Base-by-base conservation (phyloP, 2,888 invertebrate species). In the Horisme vitalbata region DNA sequence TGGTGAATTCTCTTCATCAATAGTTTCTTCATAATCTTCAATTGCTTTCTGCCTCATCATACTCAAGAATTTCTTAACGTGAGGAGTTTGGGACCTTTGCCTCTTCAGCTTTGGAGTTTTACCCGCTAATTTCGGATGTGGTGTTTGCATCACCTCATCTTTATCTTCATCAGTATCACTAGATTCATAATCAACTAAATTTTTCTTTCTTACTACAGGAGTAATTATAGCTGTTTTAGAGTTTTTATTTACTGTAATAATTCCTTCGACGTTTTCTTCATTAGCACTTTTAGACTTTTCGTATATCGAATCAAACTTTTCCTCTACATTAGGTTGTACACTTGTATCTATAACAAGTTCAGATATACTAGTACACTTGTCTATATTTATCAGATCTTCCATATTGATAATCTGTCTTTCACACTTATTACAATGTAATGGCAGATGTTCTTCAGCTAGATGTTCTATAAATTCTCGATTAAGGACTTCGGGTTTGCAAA, bases 191-290 rank as follows among this genome's bases (percentile, higher is more conserved):
- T 88, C 88, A 1, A 89, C 88, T 26, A 88, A 46, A 64, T 76
- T 48, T 32, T 78, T 78, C 15, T 73, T 79, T 46, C 83, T 72
- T 0, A 86, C 60, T 4, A 83, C 62, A 1, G 89, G 89, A 26
- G 88, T 88, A 41, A 89, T 83, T 0, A 88, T 62, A 23, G 88
- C 88, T 1, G 86, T 88, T 62, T 74, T 87, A 41, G 68, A 78
- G 4, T 49, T 60, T 53, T 79, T 85, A 52, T 79, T 76, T 10
- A 83, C 67, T 3, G 72, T 73, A 14, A 80, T 65, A 12, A 82
- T 74, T 0, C 75, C 79, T 68, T 86, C 84, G 36, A 72, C 65
- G 38, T 77, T 75, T 13, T 75, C 79, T 7, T 49, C 62, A 26
- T 75, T 73, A 33, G 57, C 67, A 20, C 61, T 63, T 4, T 57